These are phyloP conservation scores for Sphaerophoria rueppellii DNA, from an alignment of 2,888 invertebrate genomes.

Conservation along the genomic window DNA sequence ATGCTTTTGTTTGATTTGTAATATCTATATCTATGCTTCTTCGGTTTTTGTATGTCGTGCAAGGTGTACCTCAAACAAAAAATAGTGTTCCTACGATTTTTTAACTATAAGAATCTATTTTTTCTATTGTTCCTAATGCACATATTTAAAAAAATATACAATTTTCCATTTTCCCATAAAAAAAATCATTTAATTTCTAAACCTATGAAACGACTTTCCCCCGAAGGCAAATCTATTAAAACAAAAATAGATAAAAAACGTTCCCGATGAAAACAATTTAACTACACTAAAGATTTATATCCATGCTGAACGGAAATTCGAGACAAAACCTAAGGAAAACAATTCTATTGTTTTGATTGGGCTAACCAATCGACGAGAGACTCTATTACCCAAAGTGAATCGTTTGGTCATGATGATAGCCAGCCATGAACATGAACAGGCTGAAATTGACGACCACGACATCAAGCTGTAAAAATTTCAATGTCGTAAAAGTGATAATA, in stretches of 20 bases:
- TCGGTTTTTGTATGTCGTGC: too few relatives aligned
- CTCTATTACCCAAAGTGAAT: constrained; percentile 48
- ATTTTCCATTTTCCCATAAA: too few relatives aligned
- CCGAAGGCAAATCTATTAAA: constrained; percentile 55
- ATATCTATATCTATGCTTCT: too few relatives aligned
- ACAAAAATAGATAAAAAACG: constrained; percentile 13
- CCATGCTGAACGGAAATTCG: constrained; percentile 1
- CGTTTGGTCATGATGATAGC: constrained; percentile 41
- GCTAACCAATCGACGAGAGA: constrained; percentile 60
- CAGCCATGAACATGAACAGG: constrained; percentile 28
- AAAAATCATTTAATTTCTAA: too few relatives aligned
- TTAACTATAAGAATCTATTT: too few relatives aligned
- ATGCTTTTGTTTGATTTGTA: too few relatives aligned
- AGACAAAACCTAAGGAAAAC: constrained; percentile 10
- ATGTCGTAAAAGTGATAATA: constrained; percentile 50
- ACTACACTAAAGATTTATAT: constrained; percentile 62
- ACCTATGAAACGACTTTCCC: too few relatives aligned
- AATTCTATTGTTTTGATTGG: constrained; percentile 59
- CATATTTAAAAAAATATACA: too few relatives aligned
- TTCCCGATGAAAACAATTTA: constrained; percentile 48
- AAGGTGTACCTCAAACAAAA: too few relatives aligned
- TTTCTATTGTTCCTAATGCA: too few relatives aligned
- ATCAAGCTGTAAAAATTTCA: constrained; percentile 48
- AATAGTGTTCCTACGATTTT: too few relatives aligned
- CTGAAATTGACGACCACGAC: constrained; percentile 48